Conservation (phyloP, 2,797 vertebrate genomes). For the Ctenosaura bakeri region DNA sequence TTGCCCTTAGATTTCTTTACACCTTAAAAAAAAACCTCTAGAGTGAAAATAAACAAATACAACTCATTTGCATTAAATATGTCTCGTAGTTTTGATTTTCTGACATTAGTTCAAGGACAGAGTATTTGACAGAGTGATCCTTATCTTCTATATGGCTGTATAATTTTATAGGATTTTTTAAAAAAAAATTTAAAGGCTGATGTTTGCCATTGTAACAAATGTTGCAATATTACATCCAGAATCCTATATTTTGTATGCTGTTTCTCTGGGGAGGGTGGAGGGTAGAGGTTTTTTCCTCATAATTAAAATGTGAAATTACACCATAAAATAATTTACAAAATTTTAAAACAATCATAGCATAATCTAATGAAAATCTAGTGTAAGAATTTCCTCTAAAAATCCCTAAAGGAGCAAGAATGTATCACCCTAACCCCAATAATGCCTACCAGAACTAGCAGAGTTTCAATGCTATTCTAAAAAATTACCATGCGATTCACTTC, state of each 20-base stretch:
- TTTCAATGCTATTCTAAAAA: background rate
- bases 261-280: background rate
- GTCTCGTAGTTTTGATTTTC: background rate
- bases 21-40: background rate
- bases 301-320: conserved; percentile 4
- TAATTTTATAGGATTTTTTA: background rate
- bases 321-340: background rate
- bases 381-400: background rate
- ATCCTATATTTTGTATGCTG: background rate
- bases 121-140: background rate
- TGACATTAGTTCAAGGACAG: background rate
- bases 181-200: background rate
- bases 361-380: background rate
- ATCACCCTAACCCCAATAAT: background rate
- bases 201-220: background rate
- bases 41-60: background rate
- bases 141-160: too few relatives aligned
- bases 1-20: background rate
- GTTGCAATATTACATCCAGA: background rate
- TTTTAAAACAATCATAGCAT: background rate
- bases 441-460: background rate
- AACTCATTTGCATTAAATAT: background rate
- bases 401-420: background rate
- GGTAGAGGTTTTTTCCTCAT: background rate
- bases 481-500: background rate